phyloP scores from a whole-genome alignment of 2,888 invertebrate species.

The Thereva unica region DNA sequence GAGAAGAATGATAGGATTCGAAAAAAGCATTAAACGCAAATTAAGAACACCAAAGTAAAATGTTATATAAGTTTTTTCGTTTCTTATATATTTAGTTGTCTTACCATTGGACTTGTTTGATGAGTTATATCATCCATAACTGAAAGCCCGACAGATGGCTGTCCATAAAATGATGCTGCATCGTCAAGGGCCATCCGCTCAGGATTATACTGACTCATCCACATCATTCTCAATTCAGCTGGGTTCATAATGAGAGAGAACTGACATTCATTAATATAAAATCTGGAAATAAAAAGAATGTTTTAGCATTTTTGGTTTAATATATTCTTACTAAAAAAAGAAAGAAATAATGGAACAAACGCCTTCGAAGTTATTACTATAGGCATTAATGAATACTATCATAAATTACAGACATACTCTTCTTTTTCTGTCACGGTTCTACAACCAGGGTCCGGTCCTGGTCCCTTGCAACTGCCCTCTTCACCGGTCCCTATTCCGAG shows the following conservation, averaged over 20 bases:
- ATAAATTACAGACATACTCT: too few species aligned
- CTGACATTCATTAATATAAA: background rate
- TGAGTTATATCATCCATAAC: conserved; percentile 62
- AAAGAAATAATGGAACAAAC: background rate
- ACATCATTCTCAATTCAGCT: conserved; percentile 67
- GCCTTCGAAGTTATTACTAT: background rate
- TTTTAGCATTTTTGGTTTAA: background rate
- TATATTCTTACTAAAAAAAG: conserved; percentile 4
- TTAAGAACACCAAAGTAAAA: too few species aligned
- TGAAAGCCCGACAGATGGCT: conserved; percentile 60
- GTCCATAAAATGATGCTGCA: conserved; percentile 57
- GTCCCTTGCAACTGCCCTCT: too few species aligned
- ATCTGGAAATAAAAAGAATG: background rate
- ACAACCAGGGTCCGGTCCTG: too few species aligned
- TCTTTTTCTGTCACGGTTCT: too few species aligned
- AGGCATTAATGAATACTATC: too few species aligned
- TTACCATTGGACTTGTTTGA: conserved; percentile 61
- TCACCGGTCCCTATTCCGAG: too few species aligned
- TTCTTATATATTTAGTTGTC: conserved; percentile 40
- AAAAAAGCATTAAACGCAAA: too few species aligned
- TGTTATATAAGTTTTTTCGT: background rate
- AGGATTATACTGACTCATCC: conserved; percentile 65
- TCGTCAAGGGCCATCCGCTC: conserved; percentile 57
- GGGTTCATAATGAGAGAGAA: conserved; percentile 44
- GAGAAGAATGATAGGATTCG: too few species aligned